phyloP scores from a whole-genome alignment of 2,113 vertebrate species.

The Gorilla gorilla region DNA sequence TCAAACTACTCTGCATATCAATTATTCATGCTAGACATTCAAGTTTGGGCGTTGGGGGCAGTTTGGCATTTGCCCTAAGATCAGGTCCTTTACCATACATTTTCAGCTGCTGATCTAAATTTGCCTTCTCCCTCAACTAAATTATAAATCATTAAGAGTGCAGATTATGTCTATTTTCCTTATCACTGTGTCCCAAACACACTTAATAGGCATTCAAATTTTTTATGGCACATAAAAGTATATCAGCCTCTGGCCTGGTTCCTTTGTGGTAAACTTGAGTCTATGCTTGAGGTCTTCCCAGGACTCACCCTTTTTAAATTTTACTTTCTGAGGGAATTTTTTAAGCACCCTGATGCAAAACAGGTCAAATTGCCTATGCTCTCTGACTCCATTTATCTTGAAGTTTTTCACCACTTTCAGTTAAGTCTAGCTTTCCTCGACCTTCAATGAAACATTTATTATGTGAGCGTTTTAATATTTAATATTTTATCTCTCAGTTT shows the following conservation, averaged over 20 bases:
- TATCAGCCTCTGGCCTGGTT: neutral
- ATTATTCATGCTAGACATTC: neutral
- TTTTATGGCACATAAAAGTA: neutral
- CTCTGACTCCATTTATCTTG: constrained; percentile 20
- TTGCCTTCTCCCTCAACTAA: neutral
- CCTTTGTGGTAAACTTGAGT: neutral
- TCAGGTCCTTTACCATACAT: neutral
- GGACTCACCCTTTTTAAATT: neutral
- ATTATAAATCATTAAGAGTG: neutral
- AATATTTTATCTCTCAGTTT: constrained; percentile 47
- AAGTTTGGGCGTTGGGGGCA: neutral
- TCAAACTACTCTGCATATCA: neutral
- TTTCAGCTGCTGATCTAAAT: neutral
- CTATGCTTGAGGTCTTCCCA: neutral
- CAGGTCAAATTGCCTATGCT: neutral
- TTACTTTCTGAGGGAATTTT: constrained; percentile 29
- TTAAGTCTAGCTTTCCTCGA: constrained; percentile 55
- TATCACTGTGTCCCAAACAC: neutral
- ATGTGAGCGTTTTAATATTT: constrained; percentile 63
- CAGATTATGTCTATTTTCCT: neutral
- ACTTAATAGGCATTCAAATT: neutral
- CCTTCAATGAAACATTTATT: constrained; percentile 66
- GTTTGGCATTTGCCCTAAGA: neutral
- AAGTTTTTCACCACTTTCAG: constrained; percentile 40
- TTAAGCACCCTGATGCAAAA: neutral